phyloP scores from a whole-genome alignment of 2,113 vertebrate species.

The Nipponia nippon region DNA sequence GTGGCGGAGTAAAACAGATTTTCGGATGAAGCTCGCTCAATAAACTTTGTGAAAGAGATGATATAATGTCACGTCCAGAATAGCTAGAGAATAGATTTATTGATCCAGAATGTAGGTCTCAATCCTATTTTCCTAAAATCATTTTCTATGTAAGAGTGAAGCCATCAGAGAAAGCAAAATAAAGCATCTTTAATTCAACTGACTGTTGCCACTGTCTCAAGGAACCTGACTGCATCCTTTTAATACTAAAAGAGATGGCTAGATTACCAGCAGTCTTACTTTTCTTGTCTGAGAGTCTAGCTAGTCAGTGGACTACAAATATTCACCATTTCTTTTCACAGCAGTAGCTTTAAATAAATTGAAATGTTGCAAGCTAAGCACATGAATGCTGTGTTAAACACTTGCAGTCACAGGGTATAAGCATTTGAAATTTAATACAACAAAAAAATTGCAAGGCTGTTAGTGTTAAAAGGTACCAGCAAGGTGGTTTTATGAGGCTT shows the following conservation, averaged over 20 bases:
- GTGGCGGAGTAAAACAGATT: not conserved
- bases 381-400: constrained; percentile 68
- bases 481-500: constrained; percentile 56
- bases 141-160: not conserved
- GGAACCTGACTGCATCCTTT: not conserved
- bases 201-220: not conserved
- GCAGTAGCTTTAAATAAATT: constrained; percentile 61
- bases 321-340: constrained; percentile 16
- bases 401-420: constrained; percentile 44
- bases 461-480: constrained; percentile 48
- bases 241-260: not conserved
- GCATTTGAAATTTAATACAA: constrained; percentile 30
- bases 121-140: not conserved
- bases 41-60: not conserved
- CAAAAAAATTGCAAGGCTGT: constrained; percentile 18
- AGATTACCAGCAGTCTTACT: not conserved
- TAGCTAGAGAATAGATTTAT: not conserved
- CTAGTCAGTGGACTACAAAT: not conserved
- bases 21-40: not conserved
- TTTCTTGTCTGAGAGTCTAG: not conserved
- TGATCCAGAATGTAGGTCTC: not conserved
- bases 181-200: not conserved
- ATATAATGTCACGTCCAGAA: not conserved
- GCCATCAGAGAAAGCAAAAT: not conserved
- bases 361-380: constrained; percentile 72